Percentiles rank a stretch among this genome's conserved stretches.
phyloP scores from a whole-genome alignment of 53 echinoderm and acorn worm genomes.

The Temnopleurus reevesii region DNA sequence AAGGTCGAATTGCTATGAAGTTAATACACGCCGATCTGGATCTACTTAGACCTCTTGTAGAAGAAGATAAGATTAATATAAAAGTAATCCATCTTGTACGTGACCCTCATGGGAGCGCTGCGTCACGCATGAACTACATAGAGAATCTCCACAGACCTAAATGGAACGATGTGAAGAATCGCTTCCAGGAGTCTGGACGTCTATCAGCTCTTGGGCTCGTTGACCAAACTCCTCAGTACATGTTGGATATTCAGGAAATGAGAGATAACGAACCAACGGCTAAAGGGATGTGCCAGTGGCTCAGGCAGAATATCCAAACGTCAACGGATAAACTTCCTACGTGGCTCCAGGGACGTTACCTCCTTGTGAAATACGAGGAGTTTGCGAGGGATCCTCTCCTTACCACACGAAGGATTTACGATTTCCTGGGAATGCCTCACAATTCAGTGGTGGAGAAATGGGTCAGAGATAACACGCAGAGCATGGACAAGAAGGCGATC shows the following conservation, averaged over 20 bases:
- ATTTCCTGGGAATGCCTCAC: too few relatives aligned
- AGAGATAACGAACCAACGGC: background rate
- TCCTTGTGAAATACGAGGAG: slow-evolving; percentile 69
- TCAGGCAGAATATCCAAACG: slow-evolving; percentile 53
- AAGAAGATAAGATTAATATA: slow-evolving; percentile 60
- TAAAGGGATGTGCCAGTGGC: slow-evolving; percentile 67
- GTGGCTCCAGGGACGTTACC: slow-evolving; percentile 73
- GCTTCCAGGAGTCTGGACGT: background rate
- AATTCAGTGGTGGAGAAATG: too few relatives aligned
- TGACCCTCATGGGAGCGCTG: slow-evolving; percentile 75
- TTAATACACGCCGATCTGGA: slow-evolving; percentile 74
- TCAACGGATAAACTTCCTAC: slow-evolving; percentile 52
- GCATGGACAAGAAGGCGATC: too few relatives aligned
- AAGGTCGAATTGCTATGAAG: slow-evolving; percentile 64
- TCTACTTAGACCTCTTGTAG: slow-evolving; percentile 62
- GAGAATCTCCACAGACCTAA: background rate
- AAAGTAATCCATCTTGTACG: slow-evolving; percentile 79
- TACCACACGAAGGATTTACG: too few relatives aligned
- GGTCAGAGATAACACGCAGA: too few relatives aligned
- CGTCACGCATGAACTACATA: slow-evolving; percentile 63
- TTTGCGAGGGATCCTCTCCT: too few relatives aligned
- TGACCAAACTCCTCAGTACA: background rate
- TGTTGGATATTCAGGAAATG: background rate
- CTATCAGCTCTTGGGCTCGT: background rate
- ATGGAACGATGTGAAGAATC: background rate